phyloP scores from a whole-genome alignment of 2,797 vertebrate species.

The Spinus olivaceus region DNA sequence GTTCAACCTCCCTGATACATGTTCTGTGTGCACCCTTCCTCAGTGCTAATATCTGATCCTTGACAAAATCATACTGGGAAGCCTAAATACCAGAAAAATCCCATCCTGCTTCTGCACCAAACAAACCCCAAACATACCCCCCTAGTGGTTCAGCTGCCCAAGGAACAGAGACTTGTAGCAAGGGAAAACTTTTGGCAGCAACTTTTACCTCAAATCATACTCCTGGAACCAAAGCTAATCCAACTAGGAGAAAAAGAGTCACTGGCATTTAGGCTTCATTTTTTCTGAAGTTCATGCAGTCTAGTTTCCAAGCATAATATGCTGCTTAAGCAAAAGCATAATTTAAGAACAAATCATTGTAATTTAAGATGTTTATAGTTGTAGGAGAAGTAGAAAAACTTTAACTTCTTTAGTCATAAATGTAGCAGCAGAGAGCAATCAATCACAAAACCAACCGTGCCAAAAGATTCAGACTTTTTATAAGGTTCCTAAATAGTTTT shows the following conservation, averaged over 20 bases:
- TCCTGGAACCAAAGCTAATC: neutral
- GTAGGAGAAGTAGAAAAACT: neutral
- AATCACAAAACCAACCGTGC: neutral
- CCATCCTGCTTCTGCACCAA: rapidly evolving
- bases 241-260: neutral
- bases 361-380: neutral
- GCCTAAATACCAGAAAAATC: neutral
- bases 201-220: neutral
- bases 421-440: neutral
- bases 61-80: neutral
- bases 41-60: neutral
- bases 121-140: neutral
- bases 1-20: neutral
- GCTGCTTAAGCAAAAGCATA: neutral
- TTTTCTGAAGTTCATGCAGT: neutral
- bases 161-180: neutral
- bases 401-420: neutral
- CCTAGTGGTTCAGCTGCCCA: neutral
- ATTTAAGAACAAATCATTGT: neutral
- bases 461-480: neutral
- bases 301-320: neutral
- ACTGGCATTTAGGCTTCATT: neutral
- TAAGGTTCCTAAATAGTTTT: neutral
- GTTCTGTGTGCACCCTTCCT: neutral
- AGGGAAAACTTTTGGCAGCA: neutral